A percentile compares a stretch with the other conserved stretches of the same genome.
Evolutionary conservation across 2,113 vertebrate genomes (phyloP).

Genomic region (Microtus ochrogaster): DNA sequence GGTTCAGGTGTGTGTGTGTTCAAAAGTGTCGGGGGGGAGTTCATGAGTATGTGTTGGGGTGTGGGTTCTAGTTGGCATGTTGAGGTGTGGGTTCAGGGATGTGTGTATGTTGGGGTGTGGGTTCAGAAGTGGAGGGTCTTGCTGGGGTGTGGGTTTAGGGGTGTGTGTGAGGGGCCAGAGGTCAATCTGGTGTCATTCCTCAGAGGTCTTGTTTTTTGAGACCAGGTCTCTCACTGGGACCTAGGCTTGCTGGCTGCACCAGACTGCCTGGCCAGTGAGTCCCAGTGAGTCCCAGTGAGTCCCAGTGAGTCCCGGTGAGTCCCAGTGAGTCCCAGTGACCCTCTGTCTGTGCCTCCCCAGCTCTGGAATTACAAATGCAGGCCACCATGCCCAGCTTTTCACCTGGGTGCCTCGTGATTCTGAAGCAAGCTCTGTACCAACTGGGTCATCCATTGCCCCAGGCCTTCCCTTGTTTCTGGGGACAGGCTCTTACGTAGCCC

Average conservation of each 20-base stretch:
- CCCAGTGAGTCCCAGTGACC: too few species aligned
- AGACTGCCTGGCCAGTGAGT: background rate
- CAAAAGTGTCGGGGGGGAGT: too few species aligned
- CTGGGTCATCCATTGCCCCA: background rate
- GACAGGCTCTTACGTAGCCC: background rate
- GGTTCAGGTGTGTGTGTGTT: background rate
- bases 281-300: too few species aligned
- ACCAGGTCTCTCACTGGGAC: background rate
- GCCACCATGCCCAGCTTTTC: background rate
- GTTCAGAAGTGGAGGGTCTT: too few species aligned
- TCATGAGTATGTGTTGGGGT: background rate
- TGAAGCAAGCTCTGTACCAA: too few species aligned
- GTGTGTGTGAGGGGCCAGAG: background rate
- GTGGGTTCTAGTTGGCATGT: background rate
- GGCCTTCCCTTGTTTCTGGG: background rate
- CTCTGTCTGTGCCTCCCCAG: background rate
- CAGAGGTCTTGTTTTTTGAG: background rate
- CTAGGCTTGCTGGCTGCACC: background rate
- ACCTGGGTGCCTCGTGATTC: background rate
- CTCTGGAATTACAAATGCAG: background rate
- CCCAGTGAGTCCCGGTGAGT: too few species aligned
- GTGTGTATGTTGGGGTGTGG: too few species aligned
- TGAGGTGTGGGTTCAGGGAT: background rate
- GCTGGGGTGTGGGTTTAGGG: background rate
- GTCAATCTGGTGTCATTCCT: background rate